phyloP scores from a whole-genome alignment of 2,113 vertebrate genomes.

The Origma solitaria region DNA sequence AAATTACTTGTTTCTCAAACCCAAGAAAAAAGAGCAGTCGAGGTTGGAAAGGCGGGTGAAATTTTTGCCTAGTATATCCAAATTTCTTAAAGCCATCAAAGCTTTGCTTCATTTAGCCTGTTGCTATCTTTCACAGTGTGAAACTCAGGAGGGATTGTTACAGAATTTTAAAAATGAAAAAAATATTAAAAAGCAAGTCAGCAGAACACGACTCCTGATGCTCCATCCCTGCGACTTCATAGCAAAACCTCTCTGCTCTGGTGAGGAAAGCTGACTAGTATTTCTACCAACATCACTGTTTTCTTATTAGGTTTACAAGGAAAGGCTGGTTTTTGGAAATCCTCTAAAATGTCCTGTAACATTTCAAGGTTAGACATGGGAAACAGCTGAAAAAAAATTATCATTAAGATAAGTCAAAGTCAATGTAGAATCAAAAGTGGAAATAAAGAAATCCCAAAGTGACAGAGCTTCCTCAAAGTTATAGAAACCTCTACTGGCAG shows the following conservation, averaged over 20 bases:
- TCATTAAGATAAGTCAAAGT: not conserved
- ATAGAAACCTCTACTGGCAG: not conserved
- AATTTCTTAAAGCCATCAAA: not conserved
- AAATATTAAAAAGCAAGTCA: not conserved
- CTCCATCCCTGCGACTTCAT: not conserved
- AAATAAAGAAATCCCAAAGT: not conserved
- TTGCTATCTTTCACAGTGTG: not conserved
- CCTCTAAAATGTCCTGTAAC: not conserved
- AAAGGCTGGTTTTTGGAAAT: not conserved
- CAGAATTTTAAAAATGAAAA: not conserved
- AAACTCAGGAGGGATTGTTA: not conserved
- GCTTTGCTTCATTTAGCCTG: not conserved
- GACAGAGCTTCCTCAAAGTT: not conserved
- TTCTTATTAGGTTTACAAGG: not conserved
- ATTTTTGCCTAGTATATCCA: not conserved
- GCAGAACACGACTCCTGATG: not conserved
- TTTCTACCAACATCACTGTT: not conserved
- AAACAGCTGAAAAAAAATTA: not conserved
- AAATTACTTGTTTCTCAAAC: not conserved
- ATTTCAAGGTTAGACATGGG: not conserved
- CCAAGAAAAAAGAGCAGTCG: not conserved
- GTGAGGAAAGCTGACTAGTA: not conserved
- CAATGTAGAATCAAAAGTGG: not conserved
- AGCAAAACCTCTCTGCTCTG: not conserved
- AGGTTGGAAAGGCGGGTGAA: not conserved